Conservation (phyloP, 2,113 vertebrate species). For the Serilophus lunatus region DNA sequence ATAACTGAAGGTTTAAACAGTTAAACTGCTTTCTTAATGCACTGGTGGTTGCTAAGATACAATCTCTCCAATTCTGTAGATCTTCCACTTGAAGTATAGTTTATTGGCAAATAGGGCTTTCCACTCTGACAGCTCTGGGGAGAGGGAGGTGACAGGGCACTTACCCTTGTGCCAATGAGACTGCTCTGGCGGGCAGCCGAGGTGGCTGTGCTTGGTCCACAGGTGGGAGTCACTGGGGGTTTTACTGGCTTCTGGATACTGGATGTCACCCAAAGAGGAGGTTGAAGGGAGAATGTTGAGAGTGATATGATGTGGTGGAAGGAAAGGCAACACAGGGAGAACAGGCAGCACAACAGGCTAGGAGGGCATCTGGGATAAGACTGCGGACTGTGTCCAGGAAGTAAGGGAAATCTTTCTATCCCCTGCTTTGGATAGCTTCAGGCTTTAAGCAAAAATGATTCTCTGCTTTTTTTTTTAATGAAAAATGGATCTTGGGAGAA, state of each 20-base stretch:
- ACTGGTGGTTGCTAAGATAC: conserved; percentile 64
- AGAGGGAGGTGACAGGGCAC: not conserved
- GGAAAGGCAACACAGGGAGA: not conserved
- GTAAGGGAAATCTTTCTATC: not conserved
- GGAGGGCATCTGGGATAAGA: not conserved
- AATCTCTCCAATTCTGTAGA: not conserved
- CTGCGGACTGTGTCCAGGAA: not conserved
- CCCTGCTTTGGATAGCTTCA: not conserved
- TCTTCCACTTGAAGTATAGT: not conserved
- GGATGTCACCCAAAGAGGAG: not conserved
- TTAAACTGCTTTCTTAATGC: conserved; percentile 26
- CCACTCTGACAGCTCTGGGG: not conserved
- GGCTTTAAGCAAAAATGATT: not conserved
- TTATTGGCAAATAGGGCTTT: not conserved
- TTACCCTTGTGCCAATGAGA: accelerated
- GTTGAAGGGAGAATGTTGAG: not conserved
- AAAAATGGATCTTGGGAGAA: not conserved
- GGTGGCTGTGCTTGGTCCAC: not conserved
- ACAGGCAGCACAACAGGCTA: not conserved
- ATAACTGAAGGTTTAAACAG: not conserved
- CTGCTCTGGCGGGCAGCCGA: not conserved
- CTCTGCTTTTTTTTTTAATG: not conserved
- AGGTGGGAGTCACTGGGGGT: not conserved
- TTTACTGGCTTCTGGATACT: not conserved
- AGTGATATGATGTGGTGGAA: not conserved